A percentile compares a stretch with the other conserved stretches of the same genome.
Evolutionary conservation across 2,113 vertebrate genomes (phyloP).

Genomic region (Saccopteryx bilineata): DNA sequence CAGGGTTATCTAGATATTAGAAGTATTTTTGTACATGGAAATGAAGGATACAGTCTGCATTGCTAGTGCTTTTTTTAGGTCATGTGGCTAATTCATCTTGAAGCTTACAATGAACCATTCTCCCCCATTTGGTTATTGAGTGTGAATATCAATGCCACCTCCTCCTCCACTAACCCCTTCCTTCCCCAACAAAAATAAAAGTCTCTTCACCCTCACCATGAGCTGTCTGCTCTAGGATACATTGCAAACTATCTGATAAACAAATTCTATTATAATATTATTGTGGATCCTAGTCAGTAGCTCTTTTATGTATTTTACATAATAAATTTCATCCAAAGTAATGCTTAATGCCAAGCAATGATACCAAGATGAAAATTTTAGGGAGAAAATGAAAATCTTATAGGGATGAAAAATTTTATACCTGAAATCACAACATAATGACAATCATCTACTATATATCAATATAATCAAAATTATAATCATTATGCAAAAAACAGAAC

Average conservation of each 20-base stretch:
- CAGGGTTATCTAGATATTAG: background rate
- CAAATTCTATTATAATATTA: background rate
- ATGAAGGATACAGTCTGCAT: background rate
- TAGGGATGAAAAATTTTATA: background rate
- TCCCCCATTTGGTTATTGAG: background rate
- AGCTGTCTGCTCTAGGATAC: background rate
- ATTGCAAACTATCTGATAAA: background rate
- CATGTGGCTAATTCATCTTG: background rate
- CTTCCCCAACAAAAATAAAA: background rate
- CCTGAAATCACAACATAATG: background rate
- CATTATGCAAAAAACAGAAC: background rate
- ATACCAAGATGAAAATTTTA: background rate
- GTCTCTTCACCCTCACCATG: background rate
- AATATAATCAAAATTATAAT: background rate
- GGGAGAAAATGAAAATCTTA: background rate
- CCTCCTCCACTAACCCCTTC: background rate
- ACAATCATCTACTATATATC: background rate
- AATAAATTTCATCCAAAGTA: background rate
- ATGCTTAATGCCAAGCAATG: background rate
- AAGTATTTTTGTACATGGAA: background rate
- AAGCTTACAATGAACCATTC: background rate
- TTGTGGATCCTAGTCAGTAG: background rate
- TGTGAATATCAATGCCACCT: background rate
- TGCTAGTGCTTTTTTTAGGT: background rate
- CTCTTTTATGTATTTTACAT: background rate